Conservation (phyloP, 2,113 vertebrate genomes). For the Oplegnathus fasciatus region DNA sequence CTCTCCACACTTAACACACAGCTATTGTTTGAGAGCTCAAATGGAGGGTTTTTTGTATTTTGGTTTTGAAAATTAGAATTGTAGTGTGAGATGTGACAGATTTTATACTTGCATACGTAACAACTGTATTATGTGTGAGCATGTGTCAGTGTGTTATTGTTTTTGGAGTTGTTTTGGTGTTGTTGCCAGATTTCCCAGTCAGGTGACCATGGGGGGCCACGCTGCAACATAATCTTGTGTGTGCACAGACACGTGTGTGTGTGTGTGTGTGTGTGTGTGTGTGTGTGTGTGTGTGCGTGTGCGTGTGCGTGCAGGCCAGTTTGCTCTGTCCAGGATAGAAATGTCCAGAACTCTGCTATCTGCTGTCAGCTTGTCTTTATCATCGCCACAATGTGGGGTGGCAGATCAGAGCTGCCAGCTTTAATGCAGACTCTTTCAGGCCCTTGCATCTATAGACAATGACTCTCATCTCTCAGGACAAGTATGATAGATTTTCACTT, state of each 20-base stretch:
- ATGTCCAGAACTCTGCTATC: constrained; percentile 23
- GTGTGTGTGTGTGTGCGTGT: not conserved
- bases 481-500: constrained; percentile 28
- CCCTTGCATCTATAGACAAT: not conserved
- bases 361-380: constrained; percentile 35
- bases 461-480: constrained; percentile 6
- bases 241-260: not conserved
- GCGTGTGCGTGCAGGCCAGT: constrained; percentile 21
- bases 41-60: not conserved
- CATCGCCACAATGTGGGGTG: not conserved
- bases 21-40: not conserved
- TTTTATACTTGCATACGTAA: not conserved
- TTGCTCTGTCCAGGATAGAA: constrained; percentile 38
- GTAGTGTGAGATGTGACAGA: not conserved
- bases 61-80: not conserved
- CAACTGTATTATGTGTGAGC: constrained; percentile 1
- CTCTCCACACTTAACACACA: not conserved
- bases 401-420: constrained; percentile 9
- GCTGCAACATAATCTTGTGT: constrained; percentile 39
- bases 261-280: constrained; percentile 32
- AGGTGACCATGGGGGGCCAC: constrained; percentile 12
- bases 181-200: constrained; percentile 47
- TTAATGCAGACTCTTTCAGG: constrained; percentile 10
- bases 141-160: constrained; percentile 21
- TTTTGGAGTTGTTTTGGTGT: constrained; percentile 22